These are phyloP conservation scores for Galleria mellonella DNA, from an alignment of 1,140 invertebrate genomes.

Conservation along the genomic window DNA sequence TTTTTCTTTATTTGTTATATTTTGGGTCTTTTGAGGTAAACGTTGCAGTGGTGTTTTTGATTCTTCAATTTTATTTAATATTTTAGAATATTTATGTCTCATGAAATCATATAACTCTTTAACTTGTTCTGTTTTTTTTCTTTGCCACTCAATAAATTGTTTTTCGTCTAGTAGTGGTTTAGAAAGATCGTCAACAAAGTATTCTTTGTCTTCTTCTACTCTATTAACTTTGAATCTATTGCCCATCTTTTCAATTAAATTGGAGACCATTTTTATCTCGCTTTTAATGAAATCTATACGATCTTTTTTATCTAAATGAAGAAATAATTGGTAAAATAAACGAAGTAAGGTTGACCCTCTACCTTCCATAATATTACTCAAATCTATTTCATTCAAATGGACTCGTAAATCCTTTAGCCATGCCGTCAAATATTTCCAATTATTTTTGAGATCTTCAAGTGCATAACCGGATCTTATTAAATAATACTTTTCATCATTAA, in stretches of 20 bases:
- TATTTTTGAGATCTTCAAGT: constrained; percentile 61
- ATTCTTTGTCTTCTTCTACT: constrained; percentile 31
- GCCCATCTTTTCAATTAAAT: constrained; percentile 48
- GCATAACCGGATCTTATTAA: constrained; percentile 53
- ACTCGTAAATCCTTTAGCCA: constrained; percentile 74
- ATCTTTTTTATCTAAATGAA: constrained; percentile 76
- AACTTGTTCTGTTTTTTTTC: constrained; percentile 59
- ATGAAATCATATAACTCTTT: constrained; percentile 56
- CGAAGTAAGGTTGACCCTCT: constrained; percentile 68
- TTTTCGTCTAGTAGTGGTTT: constrained; percentile 61
- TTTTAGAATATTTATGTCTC: constrained; percentile 51
- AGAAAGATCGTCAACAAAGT: constrained; percentile 49
- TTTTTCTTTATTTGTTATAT: constrained; percentile 33
- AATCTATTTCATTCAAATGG: constrained; percentile 56
- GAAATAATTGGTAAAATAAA: constrained; percentile 77
- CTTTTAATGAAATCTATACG: constrained; percentile 71
- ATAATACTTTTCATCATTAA: constrained; percentile 52
- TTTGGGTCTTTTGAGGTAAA: constrained; percentile 9
- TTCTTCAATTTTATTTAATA: constrained; percentile 37
- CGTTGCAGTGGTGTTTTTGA: constrained; percentile 22
- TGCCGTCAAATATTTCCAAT: constrained; percentile 65
- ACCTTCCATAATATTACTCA: constrained; percentile 69
- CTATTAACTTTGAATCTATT: constrained; percentile 51
- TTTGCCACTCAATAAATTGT: constrained; percentile 74
- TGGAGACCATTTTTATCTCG: constrained; percentile 61